These are phyloP conservation scores for Hyla sarda DNA, from an alignment of 2,113 vertebrate species.

Conservation along the genomic window DNA sequence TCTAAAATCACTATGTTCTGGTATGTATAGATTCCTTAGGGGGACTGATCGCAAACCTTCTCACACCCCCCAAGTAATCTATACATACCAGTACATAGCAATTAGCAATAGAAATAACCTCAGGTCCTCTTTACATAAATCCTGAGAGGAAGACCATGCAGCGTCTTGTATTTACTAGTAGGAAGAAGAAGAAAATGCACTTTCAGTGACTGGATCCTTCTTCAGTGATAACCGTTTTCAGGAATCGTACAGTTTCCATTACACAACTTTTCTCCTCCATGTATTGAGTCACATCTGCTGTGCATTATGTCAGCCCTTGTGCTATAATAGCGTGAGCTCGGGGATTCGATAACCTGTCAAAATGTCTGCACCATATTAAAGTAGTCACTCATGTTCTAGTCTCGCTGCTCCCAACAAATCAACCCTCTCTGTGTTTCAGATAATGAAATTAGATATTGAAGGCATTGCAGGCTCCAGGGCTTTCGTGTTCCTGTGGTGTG, in stretches of 20 bases:
- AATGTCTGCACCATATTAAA: background rate
- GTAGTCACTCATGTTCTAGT: background rate
- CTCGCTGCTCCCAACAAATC: background rate
- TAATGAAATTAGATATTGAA: conserved; percentile 99
- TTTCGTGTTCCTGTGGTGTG: conserved; percentile 98
- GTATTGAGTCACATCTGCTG: conserved; percentile 14
- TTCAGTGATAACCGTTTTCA: background rate
- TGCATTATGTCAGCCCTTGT: conserved; percentile 22
- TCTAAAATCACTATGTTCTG: too few relatives aligned
- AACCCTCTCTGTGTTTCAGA: conserved; percentile 71
- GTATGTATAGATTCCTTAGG: too few relatives aligned
- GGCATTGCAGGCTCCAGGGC: conserved; percentile 92
- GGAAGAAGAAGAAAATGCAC: too few relatives aligned
- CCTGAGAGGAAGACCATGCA: too few relatives aligned
- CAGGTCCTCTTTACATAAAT: too few relatives aligned
- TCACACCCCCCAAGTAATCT: too few relatives aligned
- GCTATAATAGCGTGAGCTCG: background rate
- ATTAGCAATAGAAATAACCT: too few relatives aligned
- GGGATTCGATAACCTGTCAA: conserved; percentile 2
- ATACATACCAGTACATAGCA: too few relatives aligned
- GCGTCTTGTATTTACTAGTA: too few relatives aligned
- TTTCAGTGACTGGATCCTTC: too few relatives aligned
- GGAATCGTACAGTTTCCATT: background rate
- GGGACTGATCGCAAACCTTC: too few relatives aligned
- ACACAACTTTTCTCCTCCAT: background rate